Base-by-base conservation (phyloP, 1,140 invertebrate species). In the Oncopeltus fasciatus region DNA sequence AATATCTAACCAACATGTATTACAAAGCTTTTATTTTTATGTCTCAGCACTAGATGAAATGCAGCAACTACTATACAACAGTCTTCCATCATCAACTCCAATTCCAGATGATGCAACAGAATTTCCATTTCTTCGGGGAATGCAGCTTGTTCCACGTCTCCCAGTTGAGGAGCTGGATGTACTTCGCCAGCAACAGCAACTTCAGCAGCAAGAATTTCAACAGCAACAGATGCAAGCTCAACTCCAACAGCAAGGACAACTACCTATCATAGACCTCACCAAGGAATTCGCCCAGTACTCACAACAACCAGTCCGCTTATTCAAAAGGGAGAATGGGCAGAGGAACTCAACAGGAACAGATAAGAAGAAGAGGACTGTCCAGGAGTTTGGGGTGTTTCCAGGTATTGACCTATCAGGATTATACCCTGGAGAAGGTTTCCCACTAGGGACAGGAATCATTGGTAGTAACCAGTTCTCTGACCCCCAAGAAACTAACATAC, bases 281-380 rank as follows among this genome's bases (percentile, higher is more conserved):
- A 58, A 58, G 14, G 43, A 44, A 24, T 21, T 57, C 14, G 46
- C 18, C 4, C 49, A 59, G 14, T 67, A 58, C 57, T 61, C 58
- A 21, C 27, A 59, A 21, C 65, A 66, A 43, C 29, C 44, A 11
- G 29, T 67, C n/a, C 38, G 67, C 4, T 53, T 62, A 57, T 68
- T 74, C 72, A 70, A 70, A 74, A 27, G 73, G 75, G 67, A 81
- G 76, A 67, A 74, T 75, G n/a, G n/a, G n/a, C n/a, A n/a, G n/a
- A 73, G 75, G 64, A 77, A 76, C 27, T 26, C 46, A 28, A 56
- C 63, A 58, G 73, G 74, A 67, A 65, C 63, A 4, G 68, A 70
- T 56, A 72, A 73, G 64, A 64, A 60, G 58, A 64, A 64, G 18
- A 53, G 63, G 18, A 59, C 56, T 18, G 33, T 43, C 14, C 9